Evolutionary conservation across 2,797 vertebrate species (phyloP).

Genomic region (Moxostoma hubbsi): DNA sequence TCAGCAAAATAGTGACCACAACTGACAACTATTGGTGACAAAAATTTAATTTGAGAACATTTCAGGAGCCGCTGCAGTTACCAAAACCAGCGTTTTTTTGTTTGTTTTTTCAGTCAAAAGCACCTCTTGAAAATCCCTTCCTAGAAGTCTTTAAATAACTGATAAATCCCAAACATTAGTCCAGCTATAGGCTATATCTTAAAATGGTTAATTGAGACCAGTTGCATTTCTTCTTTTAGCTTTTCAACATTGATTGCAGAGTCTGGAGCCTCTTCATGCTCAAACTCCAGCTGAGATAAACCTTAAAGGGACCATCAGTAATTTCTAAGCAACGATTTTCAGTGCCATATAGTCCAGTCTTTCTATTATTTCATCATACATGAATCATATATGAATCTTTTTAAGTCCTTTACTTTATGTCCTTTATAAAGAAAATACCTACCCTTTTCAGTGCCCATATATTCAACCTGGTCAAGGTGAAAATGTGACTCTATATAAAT

Average conservation of each 20-base stretch:
- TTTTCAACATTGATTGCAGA: conserved; percentile 17
- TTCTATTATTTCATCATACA: conserved; percentile 25
- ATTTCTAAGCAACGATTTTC: conserved; percentile 8
- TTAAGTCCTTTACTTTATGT: conserved; percentile 1
- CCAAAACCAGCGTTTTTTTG: too few species aligned
- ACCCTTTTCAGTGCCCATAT: background rate
- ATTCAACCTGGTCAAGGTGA: too few species aligned
- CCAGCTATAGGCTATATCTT: background rate
- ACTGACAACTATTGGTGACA: too few species aligned
- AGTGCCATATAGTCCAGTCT: background rate
- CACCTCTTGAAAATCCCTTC: background rate
- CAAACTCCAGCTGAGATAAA: conserved; percentile 9
- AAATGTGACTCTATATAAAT: background rate
- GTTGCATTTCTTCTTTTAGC: background rate
- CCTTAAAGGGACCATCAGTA: background rate
- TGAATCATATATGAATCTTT: conserved; percentile 8
- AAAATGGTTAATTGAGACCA: background rate
- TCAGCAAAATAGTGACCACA: too few species aligned
- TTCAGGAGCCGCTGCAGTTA: too few species aligned
- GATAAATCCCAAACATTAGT: background rate
- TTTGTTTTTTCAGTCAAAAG: too few species aligned
- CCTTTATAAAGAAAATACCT: conserved; percentile 2
- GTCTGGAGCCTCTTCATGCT: background rate
- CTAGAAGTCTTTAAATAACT: background rate
- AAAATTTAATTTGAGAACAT: too few species aligned